Evolutionary conservation across 1,140 invertebrate species (phyloP).

Genomic region (Dolichoris vasculosae): DNA sequence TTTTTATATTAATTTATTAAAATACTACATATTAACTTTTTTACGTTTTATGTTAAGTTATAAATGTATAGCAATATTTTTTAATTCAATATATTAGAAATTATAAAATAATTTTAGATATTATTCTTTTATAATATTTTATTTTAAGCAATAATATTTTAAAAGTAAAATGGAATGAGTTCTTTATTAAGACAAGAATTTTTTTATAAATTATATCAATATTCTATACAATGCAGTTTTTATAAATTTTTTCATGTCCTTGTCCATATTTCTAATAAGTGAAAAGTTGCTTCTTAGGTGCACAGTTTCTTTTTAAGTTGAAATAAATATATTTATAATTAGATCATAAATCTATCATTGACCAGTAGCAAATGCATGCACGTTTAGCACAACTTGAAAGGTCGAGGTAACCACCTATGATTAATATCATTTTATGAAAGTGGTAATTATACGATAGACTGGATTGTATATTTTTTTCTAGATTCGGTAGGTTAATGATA

Average conservation of each 20-base stretch:
- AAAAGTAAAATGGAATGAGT: no score
- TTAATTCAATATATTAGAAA: no score
- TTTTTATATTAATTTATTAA: no score
- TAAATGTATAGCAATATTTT: no score
- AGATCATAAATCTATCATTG: slow-evolving; percentile 42
- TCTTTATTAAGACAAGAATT: not conserved
- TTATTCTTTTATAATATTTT: no score
- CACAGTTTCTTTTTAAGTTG: slow-evolving; percentile 41
- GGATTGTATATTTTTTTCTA: slow-evolving; percentile 36
- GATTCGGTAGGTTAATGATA: slow-evolving; percentile 38
- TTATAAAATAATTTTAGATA: no score
- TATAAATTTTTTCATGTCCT: no score
- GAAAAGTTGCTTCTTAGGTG: slow-evolving; percentile 29
- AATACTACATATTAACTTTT: no score
- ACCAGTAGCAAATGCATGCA: not conserved
- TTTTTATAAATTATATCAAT: not conserved
- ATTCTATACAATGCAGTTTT: not conserved
- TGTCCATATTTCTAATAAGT: slow-evolving; percentile 47
- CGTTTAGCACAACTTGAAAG: slow-evolving; percentile 15
- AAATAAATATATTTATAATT: slow-evolving; percentile 42
- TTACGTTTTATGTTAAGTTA: no score
- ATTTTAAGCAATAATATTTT: no score
- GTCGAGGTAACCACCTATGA: slow-evolving; percentile 51
- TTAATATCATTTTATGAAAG: slow-evolving; percentile 57
- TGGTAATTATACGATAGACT: slow-evolving; percentile 56